phyloP scores from a whole-genome alignment of 2,888 invertebrate species.

The Urechis unicinctus region DNA sequence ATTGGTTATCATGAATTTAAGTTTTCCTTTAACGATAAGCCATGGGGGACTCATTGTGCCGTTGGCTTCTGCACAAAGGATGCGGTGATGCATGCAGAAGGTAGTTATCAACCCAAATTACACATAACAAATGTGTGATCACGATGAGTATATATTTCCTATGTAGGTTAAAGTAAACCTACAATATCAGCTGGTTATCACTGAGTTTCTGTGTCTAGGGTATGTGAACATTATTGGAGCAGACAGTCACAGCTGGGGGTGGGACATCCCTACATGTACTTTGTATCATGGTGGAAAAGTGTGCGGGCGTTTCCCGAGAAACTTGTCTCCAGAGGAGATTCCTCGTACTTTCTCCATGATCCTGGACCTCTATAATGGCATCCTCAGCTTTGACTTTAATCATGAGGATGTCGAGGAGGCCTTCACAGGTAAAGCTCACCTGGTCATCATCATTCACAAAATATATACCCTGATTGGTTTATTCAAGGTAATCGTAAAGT shows the following conservation, averaged over 20 bases:
- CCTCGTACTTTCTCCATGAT: background rate
- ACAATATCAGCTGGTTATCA: background rate
- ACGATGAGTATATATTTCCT: no score
- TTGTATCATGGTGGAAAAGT: background rate
- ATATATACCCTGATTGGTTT: no score
- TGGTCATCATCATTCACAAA: no score
- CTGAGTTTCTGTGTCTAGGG: background rate
- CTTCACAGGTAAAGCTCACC: background rate
- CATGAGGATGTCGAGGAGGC: background rate
- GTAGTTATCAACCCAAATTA: no score
- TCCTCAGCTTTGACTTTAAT: background rate
- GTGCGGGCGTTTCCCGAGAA: background rate
- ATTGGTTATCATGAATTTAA: background rate
- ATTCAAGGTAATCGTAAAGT: no score
- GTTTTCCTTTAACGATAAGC: background rate
- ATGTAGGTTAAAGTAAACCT: no score
- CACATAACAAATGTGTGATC: no score
- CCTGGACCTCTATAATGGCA: background rate
- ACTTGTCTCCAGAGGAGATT: background rate
- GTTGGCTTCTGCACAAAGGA: background rate
- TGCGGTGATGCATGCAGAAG: background rate
- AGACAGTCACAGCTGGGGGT: background rate
- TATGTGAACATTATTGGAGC: background rate
- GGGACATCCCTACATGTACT: background rate
- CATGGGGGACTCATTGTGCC: background rate